Conservation (phyloP, 2,888 invertebrate species). For the Oscheius sp. region DNA sequence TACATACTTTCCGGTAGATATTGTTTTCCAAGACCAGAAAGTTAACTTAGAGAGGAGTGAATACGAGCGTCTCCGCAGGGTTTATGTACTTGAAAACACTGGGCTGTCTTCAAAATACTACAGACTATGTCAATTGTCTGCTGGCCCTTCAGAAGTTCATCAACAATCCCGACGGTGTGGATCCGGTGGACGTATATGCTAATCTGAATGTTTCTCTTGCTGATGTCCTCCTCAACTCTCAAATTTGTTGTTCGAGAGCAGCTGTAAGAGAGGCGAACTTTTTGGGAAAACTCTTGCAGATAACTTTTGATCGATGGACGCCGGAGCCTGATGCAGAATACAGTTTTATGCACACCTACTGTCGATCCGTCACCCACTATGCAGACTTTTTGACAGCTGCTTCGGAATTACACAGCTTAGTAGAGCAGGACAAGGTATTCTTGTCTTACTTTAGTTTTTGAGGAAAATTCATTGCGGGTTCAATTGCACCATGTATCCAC, state of each 20-base stretch:
- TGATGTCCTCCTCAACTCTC: conserved; percentile 29
- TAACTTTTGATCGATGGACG: background rate
- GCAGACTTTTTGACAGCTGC: conserved; percentile 19
- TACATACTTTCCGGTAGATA: background rate
- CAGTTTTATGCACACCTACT: conserved; percentile 3
- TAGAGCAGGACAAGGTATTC: conserved; percentile 7
- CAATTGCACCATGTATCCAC: background rate
- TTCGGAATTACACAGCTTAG: conserved; percentile 8
- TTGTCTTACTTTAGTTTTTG: too few relatives aligned
- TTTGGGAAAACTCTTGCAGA: background rate
- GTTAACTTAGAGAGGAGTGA: background rate
- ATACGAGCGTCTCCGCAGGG: conserved; percentile 1
- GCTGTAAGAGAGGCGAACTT: conserved; percentile 7
- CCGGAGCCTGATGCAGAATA: conserved; percentile 3
- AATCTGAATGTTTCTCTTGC: conserved; percentile 11
- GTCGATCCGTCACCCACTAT: background rate
- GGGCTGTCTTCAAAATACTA: background rate
- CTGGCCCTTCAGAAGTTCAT: conserved; percentile 4
- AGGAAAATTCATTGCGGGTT: too few relatives aligned
- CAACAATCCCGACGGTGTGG: conserved; percentile 7
- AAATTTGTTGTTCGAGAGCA: conserved; percentile 25
- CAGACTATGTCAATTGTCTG: conserved; percentile 4
- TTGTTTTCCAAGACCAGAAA: background rate
- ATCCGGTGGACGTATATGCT: conserved; percentile 17
- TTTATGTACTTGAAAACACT: conserved; percentile 4